These are phyloP conservation scores for Lophotriccus pileatus DNA, from an alignment of 2,797 vertebrate species.

Conservation along the genomic window DNA sequence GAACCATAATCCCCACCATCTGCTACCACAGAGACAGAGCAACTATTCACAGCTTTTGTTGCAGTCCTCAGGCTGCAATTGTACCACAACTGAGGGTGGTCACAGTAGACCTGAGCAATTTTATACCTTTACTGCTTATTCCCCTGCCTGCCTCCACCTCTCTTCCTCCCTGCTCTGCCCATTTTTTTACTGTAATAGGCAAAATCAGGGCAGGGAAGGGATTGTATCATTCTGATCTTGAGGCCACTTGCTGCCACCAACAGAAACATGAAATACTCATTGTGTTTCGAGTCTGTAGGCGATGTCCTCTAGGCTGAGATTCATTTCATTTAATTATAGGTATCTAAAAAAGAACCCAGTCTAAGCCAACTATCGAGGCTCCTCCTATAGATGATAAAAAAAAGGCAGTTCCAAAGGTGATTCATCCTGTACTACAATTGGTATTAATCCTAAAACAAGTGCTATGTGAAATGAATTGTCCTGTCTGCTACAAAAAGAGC, in stretches of 20 bases:
- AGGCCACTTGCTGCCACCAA: not conserved
- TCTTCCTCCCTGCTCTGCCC: conserved; percentile 20
- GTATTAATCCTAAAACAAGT: not conserved
- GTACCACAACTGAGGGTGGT: conserved; percentile 53
- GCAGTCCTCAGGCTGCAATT: conserved; percentile 58
- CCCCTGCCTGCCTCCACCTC: not conserved
- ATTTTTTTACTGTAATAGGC: conserved; percentile 41
- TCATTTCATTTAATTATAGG: conserved; percentile 48
- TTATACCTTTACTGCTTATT: conserved; percentile 49
- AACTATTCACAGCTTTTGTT: conserved; percentile 63
- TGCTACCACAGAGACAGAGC: conserved; percentile 57
- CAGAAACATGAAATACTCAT: conserved; percentile 22
- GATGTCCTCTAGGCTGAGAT: not conserved
- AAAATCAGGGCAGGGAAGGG: conserved; percentile 44
- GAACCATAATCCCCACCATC: conserved; percentile 55
- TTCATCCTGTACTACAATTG: not conserved
- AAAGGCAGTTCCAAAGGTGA: not conserved
- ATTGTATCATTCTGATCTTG: conserved; percentile 22
- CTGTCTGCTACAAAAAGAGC: not conserved
- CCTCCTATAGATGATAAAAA: not conserved
- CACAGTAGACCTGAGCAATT: conserved; percentile 53
- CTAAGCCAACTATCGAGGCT: not conserved
- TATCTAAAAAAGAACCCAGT: not conserved
- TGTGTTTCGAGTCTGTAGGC: conserved; percentile 15
- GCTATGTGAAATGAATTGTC: not conserved